phyloP scores from a whole-genome alignment of 2,797 vertebrate species.

The Micropoecilia bifurca region DNA sequence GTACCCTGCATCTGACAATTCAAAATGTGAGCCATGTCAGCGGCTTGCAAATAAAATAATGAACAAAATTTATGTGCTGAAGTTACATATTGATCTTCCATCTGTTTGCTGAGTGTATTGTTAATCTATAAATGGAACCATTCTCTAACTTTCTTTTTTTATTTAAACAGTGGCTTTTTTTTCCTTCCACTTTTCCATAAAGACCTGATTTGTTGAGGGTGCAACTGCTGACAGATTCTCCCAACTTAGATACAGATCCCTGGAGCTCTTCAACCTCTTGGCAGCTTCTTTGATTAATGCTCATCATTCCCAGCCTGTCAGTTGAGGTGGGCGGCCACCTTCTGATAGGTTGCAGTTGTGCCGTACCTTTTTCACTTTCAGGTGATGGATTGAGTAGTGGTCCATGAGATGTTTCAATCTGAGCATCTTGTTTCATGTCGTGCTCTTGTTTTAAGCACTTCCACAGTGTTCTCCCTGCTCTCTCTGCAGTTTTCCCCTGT shows the following conservation, averaged over 20 bases:
- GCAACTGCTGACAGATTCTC: background rate
- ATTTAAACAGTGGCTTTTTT: background rate
- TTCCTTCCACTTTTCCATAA: background rate
- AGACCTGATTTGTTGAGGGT: background rate
- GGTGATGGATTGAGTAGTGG: background rate
- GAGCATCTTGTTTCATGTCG: background rate
- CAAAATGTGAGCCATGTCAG: background rate
- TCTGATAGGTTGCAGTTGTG: background rate
- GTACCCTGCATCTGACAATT: background rate
- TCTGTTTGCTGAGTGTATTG: background rate
- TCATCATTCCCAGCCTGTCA: background rate
- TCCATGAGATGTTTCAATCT: background rate
- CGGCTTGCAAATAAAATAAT: background rate
- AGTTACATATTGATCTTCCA: background rate
- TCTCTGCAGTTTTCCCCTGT: background rate
- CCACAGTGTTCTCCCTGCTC: background rate
- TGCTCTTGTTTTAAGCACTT: background rate
- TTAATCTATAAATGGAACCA: background rate
- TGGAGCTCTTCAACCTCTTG: background rate
- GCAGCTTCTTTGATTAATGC: background rate
- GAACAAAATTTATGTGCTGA: background rate
- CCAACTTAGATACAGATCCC: background rate
- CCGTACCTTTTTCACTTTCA: background rate
- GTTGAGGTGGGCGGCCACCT: background rate
- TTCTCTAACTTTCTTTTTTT: background rate